Percentiles rank a stretch among this genome's conserved stretches.
These are phyloP conservation scores for Mesembrinibis cayennensis DNA, from an alignment of 2,113 vertebrate genomes.

Conservation along the genomic window DNA sequence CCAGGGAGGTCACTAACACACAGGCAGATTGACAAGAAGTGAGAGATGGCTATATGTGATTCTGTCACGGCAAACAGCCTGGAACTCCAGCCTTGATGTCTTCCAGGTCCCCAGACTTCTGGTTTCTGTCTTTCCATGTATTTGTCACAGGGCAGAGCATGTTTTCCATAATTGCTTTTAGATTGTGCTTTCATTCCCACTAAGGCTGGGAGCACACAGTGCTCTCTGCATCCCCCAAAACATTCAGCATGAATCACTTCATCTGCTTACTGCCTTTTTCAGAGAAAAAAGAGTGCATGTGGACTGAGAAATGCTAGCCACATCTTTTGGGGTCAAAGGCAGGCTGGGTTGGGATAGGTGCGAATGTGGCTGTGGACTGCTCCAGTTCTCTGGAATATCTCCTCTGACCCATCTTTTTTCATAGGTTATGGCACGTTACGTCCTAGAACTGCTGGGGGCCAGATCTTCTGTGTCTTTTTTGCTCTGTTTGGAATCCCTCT, in stretches of 20 bases:
- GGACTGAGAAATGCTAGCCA: not conserved
- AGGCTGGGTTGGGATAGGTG: not conserved
- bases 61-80: not conserved
- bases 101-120: constrained; percentile 22
- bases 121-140: not conserved
- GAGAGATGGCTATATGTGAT: not conserved
- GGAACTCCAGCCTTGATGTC: not conserved
- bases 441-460: constrained; percentile 67
- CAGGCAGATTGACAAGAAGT: not conserved
- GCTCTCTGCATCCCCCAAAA: not conserved
- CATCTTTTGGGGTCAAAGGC: not conserved
- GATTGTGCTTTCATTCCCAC: not conserved
- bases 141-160: not conserved
- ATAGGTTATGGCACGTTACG: constrained; percentile 68
- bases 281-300: not conserved
- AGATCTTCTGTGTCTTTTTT: constrained; percentile 74
- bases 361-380: not conserved
- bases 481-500: constrained; percentile 72
- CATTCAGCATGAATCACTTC: not conserved
- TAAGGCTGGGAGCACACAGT: not conserved
- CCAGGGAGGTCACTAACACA: not conserved
- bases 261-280: not conserved
- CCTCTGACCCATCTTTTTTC: not conserved
- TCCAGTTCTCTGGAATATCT: not conserved
- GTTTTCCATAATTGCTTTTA: not conserved